A percentile compares a stretch with the other conserved stretches of the same genome.
Conservation (phyloP, 2,797 vertebrate genomes). For the Meriones psammophilus region DNA sequence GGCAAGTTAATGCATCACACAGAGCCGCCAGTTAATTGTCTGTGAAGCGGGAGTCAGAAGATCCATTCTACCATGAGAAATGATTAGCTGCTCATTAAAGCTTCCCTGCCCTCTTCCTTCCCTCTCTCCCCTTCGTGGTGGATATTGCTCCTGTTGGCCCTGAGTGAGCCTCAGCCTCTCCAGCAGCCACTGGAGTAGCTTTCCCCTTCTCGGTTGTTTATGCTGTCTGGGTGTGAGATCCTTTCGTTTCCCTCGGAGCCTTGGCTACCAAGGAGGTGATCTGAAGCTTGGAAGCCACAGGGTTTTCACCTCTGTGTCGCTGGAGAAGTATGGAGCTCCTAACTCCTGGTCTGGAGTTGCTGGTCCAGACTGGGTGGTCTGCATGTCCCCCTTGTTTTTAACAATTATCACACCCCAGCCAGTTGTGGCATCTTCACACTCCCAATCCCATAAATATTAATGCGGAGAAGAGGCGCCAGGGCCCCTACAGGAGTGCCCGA, state of each 20-base stretch:
- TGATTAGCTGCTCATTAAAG: background rate
- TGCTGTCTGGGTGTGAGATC: background rate
- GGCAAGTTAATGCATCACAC: background rate
- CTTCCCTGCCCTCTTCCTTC: too few relatives aligned
- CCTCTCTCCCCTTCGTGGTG: background rate
- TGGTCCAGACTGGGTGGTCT: slow-evolving; percentile 52
- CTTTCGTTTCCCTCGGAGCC: background rate
- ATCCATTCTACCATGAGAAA: background rate
- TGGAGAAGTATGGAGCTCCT: background rate
- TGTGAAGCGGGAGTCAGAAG: background rate
- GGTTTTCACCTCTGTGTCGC: background rate
- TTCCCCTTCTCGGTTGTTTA: background rate
- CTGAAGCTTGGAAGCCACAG: background rate
- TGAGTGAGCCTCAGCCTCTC: background rate
- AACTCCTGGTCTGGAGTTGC: slow-evolving; percentile 4
- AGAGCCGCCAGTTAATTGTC: background rate
- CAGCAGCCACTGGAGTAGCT: background rate
- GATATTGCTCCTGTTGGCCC: background rate
- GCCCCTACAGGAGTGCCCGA: background rate
- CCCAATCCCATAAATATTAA: slow-evolving; percentile 80
- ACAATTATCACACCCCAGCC: slow-evolving; percentile 60
- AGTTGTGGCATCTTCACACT: slow-evolving; percentile 71
- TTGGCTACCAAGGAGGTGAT: background rate
- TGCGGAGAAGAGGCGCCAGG: slow-evolving; percentile 50
- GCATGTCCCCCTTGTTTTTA: slow-evolving; percentile 21